Percentiles rank a stretch among this genome's conserved stretches.
These are phyloP conservation scores for Cryptotermes secundus DNA, from an alignment of 1,140 invertebrate species.

Conservation along the genomic window DNA sequence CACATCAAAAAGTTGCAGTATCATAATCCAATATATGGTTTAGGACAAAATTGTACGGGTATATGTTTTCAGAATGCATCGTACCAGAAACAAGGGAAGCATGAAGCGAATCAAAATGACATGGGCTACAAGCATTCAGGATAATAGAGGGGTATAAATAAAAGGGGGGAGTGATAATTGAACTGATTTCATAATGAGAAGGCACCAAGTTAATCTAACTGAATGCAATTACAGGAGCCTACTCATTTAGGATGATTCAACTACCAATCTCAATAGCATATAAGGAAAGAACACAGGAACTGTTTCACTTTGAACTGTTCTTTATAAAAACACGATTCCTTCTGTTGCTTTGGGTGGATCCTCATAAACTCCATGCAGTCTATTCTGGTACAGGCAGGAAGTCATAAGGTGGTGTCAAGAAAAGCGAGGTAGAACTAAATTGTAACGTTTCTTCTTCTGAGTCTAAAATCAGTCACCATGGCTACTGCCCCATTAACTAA, in stretches of 20 bases:
- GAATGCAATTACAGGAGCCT: not conserved
- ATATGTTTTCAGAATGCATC: not conserved
- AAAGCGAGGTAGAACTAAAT: not conserved
- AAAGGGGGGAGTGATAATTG: not conserved
- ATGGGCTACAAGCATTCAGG: not conserved
- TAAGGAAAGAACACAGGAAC: not conserved
- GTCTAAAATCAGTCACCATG: not conserved
- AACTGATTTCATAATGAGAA: not conserved
- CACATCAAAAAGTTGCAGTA: not conserved
- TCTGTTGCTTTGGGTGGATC: not conserved
- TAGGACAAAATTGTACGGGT: not conserved
- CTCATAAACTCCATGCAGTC: not conserved
- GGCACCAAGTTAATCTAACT: not conserved
- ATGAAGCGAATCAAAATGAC: slow-evolving; percentile 13
- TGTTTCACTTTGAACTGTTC: not conserved
- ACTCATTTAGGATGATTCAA: not conserved
- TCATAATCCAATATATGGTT: not conserved
- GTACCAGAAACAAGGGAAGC: not conserved
- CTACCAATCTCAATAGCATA: not conserved
- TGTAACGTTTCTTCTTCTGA: not conserved
- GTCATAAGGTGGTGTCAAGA: not conserved
- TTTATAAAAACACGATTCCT: not conserved
- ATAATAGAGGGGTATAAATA: not conserved
- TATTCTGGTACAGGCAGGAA: not conserved
- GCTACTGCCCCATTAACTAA: not conserved